A percentile compares a stretch with the other conserved stretches of the same genome.
Evolutionary conservation across 2,113 vertebrate species (phyloP).

Genomic region (Rynchops niger): DNA sequence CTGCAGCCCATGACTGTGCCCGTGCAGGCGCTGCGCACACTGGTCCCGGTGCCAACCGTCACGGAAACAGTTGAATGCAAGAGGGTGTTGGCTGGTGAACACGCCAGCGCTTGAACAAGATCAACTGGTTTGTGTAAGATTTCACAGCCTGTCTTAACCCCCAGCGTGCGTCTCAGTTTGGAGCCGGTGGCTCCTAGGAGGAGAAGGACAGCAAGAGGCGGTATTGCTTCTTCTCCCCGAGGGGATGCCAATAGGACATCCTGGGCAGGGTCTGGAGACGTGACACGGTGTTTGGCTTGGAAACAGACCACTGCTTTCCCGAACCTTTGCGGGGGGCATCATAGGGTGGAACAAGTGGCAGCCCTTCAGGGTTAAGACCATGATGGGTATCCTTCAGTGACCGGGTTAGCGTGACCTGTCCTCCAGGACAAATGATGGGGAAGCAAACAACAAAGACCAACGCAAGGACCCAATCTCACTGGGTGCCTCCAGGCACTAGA

Average conservation of each 20-base stretch:
- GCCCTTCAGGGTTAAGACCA: background rate
- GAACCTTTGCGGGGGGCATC: background rate
- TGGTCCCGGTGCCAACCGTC: background rate
- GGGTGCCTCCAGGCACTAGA: background rate
- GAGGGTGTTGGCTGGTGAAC: background rate
- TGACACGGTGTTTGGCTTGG: background rate
- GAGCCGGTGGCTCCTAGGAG: background rate
- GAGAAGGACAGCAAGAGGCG: background rate
- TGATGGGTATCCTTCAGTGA: background rate
- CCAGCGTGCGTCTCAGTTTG: fast-evolving
- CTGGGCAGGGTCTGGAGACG: background rate
- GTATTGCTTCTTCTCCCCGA: background rate
- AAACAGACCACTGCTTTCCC: background rate
- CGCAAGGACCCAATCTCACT: background rate
- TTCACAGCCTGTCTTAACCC: background rate
- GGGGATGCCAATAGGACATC: background rate
- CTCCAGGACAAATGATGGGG: background rate
- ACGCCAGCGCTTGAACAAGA: fast-evolving
- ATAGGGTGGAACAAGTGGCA: background rate
- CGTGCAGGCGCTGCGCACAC: fast-evolving
- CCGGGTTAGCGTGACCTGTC: fast-evolving
- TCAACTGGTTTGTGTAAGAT: background rate
- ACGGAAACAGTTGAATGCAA: fast-evolving
- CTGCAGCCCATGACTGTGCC: background rate
- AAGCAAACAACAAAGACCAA: background rate